Evolutionary conservation across 35 echinoderm and acorn worm species (phyloP).

Genomic region (Hemicentrotus pulcherrimus): DNA sequence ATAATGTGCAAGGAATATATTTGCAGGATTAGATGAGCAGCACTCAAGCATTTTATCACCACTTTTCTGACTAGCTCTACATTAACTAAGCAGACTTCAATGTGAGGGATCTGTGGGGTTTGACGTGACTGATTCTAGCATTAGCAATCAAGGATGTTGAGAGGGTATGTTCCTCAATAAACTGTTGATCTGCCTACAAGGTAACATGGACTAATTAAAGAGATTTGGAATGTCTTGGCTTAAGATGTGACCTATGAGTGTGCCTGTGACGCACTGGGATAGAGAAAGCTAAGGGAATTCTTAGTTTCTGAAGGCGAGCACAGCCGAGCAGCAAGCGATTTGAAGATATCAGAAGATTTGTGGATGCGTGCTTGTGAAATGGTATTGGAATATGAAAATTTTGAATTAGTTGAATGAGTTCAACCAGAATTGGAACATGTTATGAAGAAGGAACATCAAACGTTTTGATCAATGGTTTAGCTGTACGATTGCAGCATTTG

Average conservation of each 20-base stretch:
- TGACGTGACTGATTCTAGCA: not conserved
- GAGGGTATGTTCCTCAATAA: not conserved
- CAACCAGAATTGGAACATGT: not conserved
- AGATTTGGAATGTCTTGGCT: slow-evolving; percentile 17
- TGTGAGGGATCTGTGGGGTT: not conserved
- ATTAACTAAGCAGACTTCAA: not conserved
- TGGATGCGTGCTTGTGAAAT: not conserved
- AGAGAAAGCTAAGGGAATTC: not conserved
- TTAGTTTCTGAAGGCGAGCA: not conserved
- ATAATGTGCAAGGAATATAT: not conserved
- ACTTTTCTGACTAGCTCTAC: not conserved
- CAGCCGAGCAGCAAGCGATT: not conserved
- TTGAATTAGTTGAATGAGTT: not conserved
- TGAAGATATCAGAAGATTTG: slow-evolving; percentile 3
- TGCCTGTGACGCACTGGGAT: not conserved
- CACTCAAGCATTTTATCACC: not conserved
- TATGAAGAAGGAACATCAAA: not conserved
- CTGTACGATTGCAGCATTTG: not conserved
- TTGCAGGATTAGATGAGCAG: not conserved
- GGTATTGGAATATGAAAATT: not conserved
- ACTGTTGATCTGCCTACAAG: not conserved
- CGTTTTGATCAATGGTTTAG: not conserved
- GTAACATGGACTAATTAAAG: slow-evolving; percentile 18
- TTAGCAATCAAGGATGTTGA: not conserved
- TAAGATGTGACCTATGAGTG: not conserved